phyloP scores from a whole-genome alignment of 2,113 vertebrate genomes.

The rat (Rattus norvegicus) region DNA sequence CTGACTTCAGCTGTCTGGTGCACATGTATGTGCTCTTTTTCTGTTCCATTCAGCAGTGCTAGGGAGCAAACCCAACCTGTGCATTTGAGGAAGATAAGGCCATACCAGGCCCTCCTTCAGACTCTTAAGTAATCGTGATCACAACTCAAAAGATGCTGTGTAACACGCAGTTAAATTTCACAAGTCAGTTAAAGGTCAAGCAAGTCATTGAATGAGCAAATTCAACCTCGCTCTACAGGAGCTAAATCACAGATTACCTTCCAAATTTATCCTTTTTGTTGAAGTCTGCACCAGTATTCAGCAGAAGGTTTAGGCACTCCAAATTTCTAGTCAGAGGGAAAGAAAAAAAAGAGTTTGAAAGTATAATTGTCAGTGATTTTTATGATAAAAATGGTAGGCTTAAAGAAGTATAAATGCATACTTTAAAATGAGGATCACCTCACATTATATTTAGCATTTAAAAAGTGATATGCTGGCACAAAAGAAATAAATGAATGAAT shows the following conservation, averaged over 20 bases:
- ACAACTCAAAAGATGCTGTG: conserved; percentile 13
- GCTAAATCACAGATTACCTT: conserved; percentile 88
- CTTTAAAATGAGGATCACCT: conserved; percentile 39
- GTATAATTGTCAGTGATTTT: conserved; percentile 37
- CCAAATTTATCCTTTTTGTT: conserved; percentile 99
- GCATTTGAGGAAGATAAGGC: neutral
- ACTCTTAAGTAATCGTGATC: neutral
- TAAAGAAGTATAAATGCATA: conserved; percentile 2
- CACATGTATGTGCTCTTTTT: neutral
- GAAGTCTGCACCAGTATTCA: conserved; percentile 98
- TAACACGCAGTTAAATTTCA: conserved; percentile 22
- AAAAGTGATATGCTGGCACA: no score
- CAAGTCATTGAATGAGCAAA: conserved; percentile 43
- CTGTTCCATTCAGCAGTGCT: neutral
- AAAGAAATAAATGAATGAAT: neutral
- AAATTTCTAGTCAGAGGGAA: conserved; percentile 91
- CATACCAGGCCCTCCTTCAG: neutral
- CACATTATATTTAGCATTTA: conserved; percentile 22
- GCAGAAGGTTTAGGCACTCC: conserved; percentile 98
- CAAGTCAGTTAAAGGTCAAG: conserved; percentile 33
- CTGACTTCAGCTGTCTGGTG: neutral
- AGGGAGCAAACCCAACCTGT: neutral
- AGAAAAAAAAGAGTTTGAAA: conserved; percentile 53
- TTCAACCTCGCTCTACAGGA: neutral
- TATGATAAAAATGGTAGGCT: conserved; percentile 23